Conservation (phyloP, 2,113 vertebrate genomes). For the Dryoscopus gambensis region DNA sequence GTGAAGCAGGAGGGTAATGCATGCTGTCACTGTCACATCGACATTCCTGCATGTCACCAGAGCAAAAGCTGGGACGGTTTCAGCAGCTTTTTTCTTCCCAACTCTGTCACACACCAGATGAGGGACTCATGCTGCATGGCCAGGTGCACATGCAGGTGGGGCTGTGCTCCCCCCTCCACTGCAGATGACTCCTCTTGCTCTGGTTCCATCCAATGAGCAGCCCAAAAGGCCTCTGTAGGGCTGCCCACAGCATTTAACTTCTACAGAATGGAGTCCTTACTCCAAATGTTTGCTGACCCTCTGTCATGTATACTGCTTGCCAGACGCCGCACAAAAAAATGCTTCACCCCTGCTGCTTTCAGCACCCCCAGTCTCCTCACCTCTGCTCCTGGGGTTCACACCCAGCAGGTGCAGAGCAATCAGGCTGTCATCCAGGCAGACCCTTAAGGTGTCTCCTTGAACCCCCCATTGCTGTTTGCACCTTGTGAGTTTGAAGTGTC, state of each 20-base stretch:
- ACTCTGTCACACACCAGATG: background rate
- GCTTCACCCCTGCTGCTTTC: background rate
- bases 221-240: background rate
- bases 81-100: background rate
- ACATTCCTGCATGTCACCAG: rapidly evolving
- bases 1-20: background rate
- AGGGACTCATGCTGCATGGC: background rate
- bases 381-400: background rate
- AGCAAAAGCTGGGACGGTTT: background rate
- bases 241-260: background rate
- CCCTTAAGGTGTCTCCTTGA: background rate
- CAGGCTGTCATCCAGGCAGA: background rate
- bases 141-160: rapidly evolving
- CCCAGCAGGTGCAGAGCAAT: background rate
- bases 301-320: rapidly evolving
- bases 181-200: background rate
- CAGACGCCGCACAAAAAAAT: background rate
- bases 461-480: rapidly evolving
- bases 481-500: background rate
- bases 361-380: background rate
- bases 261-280: background rate
- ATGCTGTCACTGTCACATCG: background rate
- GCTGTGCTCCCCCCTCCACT: background rate
- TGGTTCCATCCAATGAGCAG: background rate
- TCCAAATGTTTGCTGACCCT: rapidly evolving